Base-by-base conservation (phyloP, 1,140 invertebrate genomes). In the Cepaea nemoralis region DNA sequence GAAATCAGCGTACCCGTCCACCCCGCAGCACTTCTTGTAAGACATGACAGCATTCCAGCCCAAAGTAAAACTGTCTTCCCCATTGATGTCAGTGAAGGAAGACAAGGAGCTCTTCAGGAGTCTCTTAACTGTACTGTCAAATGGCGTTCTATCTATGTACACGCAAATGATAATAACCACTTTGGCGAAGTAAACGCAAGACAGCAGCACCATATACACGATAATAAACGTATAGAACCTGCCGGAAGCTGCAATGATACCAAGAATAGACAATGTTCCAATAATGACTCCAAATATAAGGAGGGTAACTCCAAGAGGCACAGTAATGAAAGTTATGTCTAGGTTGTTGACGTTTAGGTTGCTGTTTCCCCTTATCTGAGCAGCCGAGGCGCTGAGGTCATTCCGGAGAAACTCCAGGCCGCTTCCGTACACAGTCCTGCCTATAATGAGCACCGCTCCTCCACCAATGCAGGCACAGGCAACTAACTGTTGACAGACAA, bases 41-140 rank as follows among this genome's bases (percentile, higher is more conserved):
- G 71, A 45, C 71, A 74, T 74, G n/a, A 74, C 27, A 12, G 71
- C 71, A 27, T 74, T 74, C 71, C 71, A 74, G 5, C 71, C 71
- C 2, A 74, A 12, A 6, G 71, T 74, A 1, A 74, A 22, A 27
- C 71, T 74, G 33, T 74, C 71, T 12, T 42, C 27, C 3, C 71
- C 71, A 45, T 42, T 48, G 42, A 42, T 45, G 8, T 45, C 42
- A 33, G 42, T 48, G 71, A n/a, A 74, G 0, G 37, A 3, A 0
- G 2, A 8, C 1, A 74, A 27, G 1, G 71, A n/a, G 8, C 2
- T 42, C 42, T 74, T 74, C 1, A 74, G 71, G 1, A 48, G 14
- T 33, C 12, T 16, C 42, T 74, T 74, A 10, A 74, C 42, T 0
- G 71, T 74, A 45, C 42, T 74, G 71, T 74, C 71, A 48, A 74